phyloP scores from a whole-genome alignment of 2,888 invertebrate genomes.

The Macrosiphum euphorbiae region DNA sequence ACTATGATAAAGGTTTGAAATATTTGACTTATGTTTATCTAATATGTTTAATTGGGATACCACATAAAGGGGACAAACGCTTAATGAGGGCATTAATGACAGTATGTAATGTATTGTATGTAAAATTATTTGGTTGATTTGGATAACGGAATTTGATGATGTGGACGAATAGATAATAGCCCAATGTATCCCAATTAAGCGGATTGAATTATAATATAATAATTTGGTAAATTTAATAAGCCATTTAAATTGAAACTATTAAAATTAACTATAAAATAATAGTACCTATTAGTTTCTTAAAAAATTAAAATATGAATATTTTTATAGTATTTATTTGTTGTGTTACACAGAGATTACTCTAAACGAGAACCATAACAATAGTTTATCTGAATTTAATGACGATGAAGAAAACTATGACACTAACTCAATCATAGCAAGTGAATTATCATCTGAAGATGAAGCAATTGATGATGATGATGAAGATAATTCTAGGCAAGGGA shows the following conservation, averaged over 20 bases:
- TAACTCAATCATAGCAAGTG: neutral
- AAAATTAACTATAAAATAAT: neutral
- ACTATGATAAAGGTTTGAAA: slow-evolving; percentile 30
- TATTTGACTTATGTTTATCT: neutral
- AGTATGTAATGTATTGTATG: too few species aligned
- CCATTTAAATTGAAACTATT: neutral
- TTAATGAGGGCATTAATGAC: too few species aligned
- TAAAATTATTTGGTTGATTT: too few species aligned
- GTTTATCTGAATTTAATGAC: neutral
- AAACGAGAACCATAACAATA: neutral
- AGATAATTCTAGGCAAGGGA: neutral
- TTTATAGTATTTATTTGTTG: neutral
- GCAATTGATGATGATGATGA: neutral
- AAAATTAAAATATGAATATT: neutral
- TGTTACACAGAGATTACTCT: neutral
- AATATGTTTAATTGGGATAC: too few species aligned
- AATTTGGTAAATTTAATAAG: neutral
- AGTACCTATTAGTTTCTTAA: neutral
- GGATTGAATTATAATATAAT: too few species aligned
- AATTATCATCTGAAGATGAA: slow-evolving; percentile 14
- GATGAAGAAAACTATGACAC: slow-evolving; percentile 23
- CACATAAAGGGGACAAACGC: too few species aligned
- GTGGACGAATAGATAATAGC: too few species aligned
- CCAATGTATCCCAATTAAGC: too few species aligned
- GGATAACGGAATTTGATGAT: too few species aligned